These are phyloP conservation scores for Caranx melampygus DNA, from an alignment of 2,113 vertebrate species.

Conservation along the genomic window DNA sequence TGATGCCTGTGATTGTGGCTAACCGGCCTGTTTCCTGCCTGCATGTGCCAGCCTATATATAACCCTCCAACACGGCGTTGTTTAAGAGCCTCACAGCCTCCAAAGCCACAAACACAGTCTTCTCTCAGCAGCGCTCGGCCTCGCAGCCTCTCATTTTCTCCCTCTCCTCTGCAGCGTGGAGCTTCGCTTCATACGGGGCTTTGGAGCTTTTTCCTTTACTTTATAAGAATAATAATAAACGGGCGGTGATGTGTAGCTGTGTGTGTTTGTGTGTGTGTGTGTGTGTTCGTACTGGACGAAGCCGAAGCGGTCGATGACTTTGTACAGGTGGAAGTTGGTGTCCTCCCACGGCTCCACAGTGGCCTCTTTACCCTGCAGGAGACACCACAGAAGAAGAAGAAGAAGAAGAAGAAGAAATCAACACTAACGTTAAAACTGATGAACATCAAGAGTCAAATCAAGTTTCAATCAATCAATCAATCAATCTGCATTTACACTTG, in stretches of 20 bases:
- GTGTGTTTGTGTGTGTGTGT: slow-evolving; percentile 80
- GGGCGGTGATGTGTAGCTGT: slow-evolving; percentile 1
- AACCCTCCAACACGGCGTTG: slow-evolving; percentile 48
- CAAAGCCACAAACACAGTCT: slow-evolving; percentile 52
- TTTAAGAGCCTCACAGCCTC: slow-evolving; percentile 59
- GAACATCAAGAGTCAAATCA: no score
- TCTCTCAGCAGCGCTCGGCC: slow-evolving; percentile 5
- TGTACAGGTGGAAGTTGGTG: slow-evolving; percentile 95
- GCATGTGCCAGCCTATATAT: slow-evolving; percentile 74
- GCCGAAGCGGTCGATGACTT: slow-evolving; percentile 96
- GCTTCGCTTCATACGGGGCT: neutral
- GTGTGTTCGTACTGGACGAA: slow-evolving; percentile 94
- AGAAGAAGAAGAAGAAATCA: no score
- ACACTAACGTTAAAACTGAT: no score
- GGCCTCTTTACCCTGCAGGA: slow-evolving; percentile 91
- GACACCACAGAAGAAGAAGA: no score
- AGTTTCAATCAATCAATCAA: no score
- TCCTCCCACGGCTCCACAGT: slow-evolving; percentile 97
- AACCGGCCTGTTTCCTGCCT: slow-evolving; percentile 66
- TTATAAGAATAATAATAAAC: slow-evolving; percentile 11
- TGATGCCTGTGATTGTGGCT: slow-evolving; percentile 77
- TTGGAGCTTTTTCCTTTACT: slow-evolving; percentile 2
- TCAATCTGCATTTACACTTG: no score
- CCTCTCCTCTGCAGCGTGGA: neutral
- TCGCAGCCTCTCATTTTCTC: slow-evolving; percentile 48